Base-by-base conservation (phyloP, 23 tunicate species). In the Halocynthia roretzi region DNA sequence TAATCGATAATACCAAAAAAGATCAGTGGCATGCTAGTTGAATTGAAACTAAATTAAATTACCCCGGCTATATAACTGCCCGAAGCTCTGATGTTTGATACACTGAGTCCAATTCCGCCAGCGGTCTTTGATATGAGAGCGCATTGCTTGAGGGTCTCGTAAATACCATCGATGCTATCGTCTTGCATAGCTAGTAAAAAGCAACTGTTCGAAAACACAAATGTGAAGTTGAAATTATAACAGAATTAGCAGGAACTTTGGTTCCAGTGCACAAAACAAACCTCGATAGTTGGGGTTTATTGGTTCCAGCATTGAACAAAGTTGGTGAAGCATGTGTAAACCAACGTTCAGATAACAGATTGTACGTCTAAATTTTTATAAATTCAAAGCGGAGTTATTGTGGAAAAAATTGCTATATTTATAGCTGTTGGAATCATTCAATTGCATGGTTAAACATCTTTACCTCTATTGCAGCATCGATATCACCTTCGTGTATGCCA, bases 301-400 rank as follows among this genome's bases (percentile, higher is more conserved):
- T 86, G 6, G 99, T 96, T 19, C 99, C 99, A 49, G 99, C 91
- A 80, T 96, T 96, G 73, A 96, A 96, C 77, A 96, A 65, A 22
- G 99, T 96, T 6, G 99, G 99, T 8, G 99, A 86, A 8, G 99
- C 99, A 70, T 96, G 99, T 17, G 99, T 96, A 65, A 96, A 96
- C 91, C 91, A 96, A 71, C 78, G 82, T 73, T 85, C 96, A 11
- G 97, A 90, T 56, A 96, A 57, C 14, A 86, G 80, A 52, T 90
- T 83, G 79, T 96, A 96, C 8, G 99, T 96, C 94, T 93, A 53
- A 51, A 88, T 73, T 52, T 51, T n/a, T 5, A 5, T 40, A 60
- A n/a, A 60, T 60, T 57, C 14, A 57, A 14, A 11, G n/a, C 4
- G 4, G 64, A 15, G 17, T 60, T 60, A 15, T n/a, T 60, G 2